Evolutionary conservation across 2,113 vertebrate genomes (phyloP).

Genomic region (Enhydra lutris): DNA sequence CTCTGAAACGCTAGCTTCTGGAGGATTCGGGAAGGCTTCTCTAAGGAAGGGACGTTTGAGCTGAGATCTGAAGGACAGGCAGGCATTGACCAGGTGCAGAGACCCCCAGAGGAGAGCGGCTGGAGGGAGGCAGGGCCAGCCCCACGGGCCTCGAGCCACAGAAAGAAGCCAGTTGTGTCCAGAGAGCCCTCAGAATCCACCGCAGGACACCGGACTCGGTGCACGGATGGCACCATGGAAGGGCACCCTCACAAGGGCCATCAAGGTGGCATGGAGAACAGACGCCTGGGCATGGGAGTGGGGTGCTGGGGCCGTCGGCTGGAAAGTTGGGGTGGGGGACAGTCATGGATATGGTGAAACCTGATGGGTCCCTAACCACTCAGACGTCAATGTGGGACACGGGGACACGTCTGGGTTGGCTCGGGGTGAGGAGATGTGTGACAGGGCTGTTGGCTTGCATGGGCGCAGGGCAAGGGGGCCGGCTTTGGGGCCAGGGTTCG

Average conservation of each 20-base stretch:
- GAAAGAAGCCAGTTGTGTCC: not conserved
- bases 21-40: not conserved
- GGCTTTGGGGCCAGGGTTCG: accelerated
- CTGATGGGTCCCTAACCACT: too few species aligned
- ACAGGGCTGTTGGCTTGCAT: not conserved
- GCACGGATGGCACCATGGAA: accelerated
- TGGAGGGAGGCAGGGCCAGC: not conserved
- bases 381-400: accelerated
- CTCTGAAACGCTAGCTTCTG: not conserved
- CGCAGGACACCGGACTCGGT: not conserved
- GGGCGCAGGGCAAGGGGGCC: too few species aligned
- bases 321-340: accelerated
- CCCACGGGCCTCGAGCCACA: not conserved
- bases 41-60: not conserved
- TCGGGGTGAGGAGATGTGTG: not conserved
- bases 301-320: not conserved
- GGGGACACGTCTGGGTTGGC: not conserved
- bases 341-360: accelerated
- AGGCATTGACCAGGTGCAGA: not conserved
- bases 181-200: not conserved
- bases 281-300: accelerated
- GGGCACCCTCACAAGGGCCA: not conserved
- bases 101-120: not conserved
- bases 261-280: accelerated
- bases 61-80: not conserved